Evolutionary conservation across 2,797 vertebrate species (phyloP), one percentile per base, ranked within the genome.

Genomic region (Chloroceryle amazona): DNA sequence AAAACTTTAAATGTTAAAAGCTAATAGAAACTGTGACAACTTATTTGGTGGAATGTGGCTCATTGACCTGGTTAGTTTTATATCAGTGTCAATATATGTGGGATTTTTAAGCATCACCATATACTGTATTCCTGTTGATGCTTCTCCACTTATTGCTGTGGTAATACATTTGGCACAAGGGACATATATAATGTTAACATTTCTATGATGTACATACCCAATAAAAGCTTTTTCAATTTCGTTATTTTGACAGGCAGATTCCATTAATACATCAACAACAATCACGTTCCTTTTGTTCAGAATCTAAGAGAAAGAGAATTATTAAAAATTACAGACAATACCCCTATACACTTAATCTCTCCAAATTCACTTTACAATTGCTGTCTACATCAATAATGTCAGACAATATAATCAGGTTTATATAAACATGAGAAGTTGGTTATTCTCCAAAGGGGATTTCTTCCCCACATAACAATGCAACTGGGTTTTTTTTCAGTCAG

Each of bases 161-260:
- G 95, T 96, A 96, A 97, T 89, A 95, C 76, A 96, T 86, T 90
- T 84, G 91, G 89, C 93, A 94, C 96, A 90, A 74, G 93, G 96
- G 96, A 96, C 80, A 55, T 95, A 88, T 86, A 88, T 94, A 95
- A 96, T 72, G 80, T 28, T 71, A 96, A 87, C 81, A 95, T 93
- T 96, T 88, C 78, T 78, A 31, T 96, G 92, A 96, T 96, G 89
- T 93, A 95, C 91, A 85, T 93, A 91, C 81, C 76, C 33, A 95
- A 94, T 91, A 94, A 96, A 97, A 92, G 35, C 73, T 86, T 86
- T 81, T 87, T 89, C 68, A 28, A 42, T 96, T 93, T 96, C 49
- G 87, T 91, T 89, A 90, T 68, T 97, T 86, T 91, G 96, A 97
- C 95, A 94, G 95, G 95, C 90, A 96, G 88, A 84, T 95, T 86